Base-by-base conservation (phyloP, 2,113 vertebrate genomes). In the Mastomys natalensis region DNA sequence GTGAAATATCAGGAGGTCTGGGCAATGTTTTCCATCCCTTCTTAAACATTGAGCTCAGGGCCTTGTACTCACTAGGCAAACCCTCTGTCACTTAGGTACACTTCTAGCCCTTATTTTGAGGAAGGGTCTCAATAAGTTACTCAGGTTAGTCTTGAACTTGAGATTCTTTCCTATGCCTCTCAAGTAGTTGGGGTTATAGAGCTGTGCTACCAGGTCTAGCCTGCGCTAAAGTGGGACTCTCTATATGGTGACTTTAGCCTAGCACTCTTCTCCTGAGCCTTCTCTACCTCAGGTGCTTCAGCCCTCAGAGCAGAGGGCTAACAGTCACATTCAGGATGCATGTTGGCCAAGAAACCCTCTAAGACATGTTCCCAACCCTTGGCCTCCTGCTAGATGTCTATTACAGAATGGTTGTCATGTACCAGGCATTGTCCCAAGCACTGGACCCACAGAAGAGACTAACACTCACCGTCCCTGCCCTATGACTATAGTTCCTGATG, bases 141-240 rank as follows among this genome's bases (percentile, higher is more conserved):
- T 68, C 45, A 51, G 34, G 86, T 13, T 72, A 40, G 66, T 22
- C 48, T 55, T 73, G 86, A 55, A 73, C 66, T 55, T 88, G 48
- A 2, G 31, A 40, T 55, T 72, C 48, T 68, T 88, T n/a, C 51
- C 45, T 73, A 53, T 21, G 48, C 48, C 8, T 88, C 48, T 37
- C 13, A 68, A 87, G 45, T 5, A 70, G 64, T 26, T 86, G 60
- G 4, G 43, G 66, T 34, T 48, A 87, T 31, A 66, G 84, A 34
- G 17, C 9, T 66, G 19, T 66, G 43, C 3, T 13, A 19, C 66
- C 66, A 72, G 86, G 66, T 70, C 66, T 31, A 19, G 95, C 97
- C 96, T 98, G 95, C 91, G 91, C 96, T 87, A 91, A 97, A 97
- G 97, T 91, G 94, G 84, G 92, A 95, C 93, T 95, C 95, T 89